A percentile compares a stretch with the other conserved stretches of the same genome.
These are phyloP conservation scores for Mya arenaria DNA, from an alignment of 1,140 invertebrate genomes.

Conservation along the genomic window DNA sequence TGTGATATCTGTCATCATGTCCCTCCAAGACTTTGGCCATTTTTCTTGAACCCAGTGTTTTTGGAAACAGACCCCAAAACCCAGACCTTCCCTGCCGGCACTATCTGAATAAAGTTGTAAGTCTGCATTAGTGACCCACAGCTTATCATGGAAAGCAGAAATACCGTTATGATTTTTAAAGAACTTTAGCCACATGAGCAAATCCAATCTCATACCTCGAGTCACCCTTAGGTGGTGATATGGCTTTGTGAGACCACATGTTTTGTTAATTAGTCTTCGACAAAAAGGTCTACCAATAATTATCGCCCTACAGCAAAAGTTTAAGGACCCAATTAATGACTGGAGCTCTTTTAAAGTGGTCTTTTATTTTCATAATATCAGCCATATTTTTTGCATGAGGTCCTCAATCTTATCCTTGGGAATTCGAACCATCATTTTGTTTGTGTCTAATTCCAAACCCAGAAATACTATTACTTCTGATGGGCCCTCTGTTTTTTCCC, in stretches of 20 bases:
- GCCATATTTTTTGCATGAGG: background rate
- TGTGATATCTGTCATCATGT: conserved; percentile 45
- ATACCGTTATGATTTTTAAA: conserved; percentile 29
- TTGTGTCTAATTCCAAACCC: conserved; percentile 38
- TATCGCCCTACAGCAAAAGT: conserved; percentile 29
- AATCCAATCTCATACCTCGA: background rate
- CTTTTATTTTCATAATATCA: background rate
- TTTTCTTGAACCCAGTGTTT: background rate
- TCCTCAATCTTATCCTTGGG: background rate
- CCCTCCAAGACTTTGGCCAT: conserved; percentile 19
- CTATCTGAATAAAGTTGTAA: conserved; percentile 27
- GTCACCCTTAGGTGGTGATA: conserved; percentile 41
- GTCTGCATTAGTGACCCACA: conserved; percentile 7
- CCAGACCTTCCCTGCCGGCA: background rate
- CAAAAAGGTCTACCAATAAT: conserved; percentile 19
- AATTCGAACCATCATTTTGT: conserved; percentile 35
- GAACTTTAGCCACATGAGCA: conserved; percentile 34
- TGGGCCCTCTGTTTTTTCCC: conserved; percentile 31
- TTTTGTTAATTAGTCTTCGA: conserved; percentile 37
- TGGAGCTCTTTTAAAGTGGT: conserved; percentile 4
- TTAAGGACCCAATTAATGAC: conserved; percentile 20
- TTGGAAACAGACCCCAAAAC: conserved; percentile 14
- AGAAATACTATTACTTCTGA: conserved; percentile 36
- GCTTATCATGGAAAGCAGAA: conserved; percentile 5
- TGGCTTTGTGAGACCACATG: background rate